Evolutionary conservation across 92 coral and sea anemone species (phyloP), one percentile per base, ranked within the genome.

Genomic region (Porites evermanni): DNA sequence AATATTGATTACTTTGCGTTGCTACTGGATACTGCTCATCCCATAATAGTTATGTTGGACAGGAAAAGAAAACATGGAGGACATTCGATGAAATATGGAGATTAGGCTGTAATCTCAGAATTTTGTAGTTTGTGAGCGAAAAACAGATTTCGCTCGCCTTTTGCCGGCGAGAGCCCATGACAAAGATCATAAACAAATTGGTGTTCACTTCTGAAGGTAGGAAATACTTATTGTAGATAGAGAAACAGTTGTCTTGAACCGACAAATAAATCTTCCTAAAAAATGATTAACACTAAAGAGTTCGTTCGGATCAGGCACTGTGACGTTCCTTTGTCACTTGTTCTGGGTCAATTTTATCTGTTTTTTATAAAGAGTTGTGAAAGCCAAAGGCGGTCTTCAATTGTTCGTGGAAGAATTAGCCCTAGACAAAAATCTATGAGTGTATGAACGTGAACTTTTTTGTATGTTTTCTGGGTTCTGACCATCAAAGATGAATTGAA

Each of bases 21-120:
- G 79, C 71, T 91, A 79, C 61, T 65, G 80, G 94, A 77, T 75
- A 93, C 98, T 14, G 67, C 70, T 12, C 64, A 94, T 72, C 98
- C 98, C 98, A 94, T 91, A 94, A 94, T 94, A 93, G 75, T 80
- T 85, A 59, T 68, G 73, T 53, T 58, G 20, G 53, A 75, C 67
- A 53, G 91, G 87, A 82, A 87, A 87, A 88, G 78, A 80, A 91
- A 94, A 94, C 93, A 94, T 94, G 98, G 98, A 94, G 95, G 88
- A 94, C 94, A 87, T 84, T 89, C 94, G 95, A 77, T 77, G 82
- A 88, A 87, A 81, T 77, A 64, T 64, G 51, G 61, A 74, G 80
- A 83, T 83, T 73, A 72, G 51, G 54, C 74, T 83, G 79, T 83
- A 83, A 73, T 73, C 70, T 73, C 72, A 61, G 72, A 20, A 16